A percentile compares a stretch with the other conserved stretches of the same genome.
These are phyloP conservation scores for Nymphalis c-album DNA, from an alignment of 2,888 invertebrate species.

Conservation along the genomic window DNA sequence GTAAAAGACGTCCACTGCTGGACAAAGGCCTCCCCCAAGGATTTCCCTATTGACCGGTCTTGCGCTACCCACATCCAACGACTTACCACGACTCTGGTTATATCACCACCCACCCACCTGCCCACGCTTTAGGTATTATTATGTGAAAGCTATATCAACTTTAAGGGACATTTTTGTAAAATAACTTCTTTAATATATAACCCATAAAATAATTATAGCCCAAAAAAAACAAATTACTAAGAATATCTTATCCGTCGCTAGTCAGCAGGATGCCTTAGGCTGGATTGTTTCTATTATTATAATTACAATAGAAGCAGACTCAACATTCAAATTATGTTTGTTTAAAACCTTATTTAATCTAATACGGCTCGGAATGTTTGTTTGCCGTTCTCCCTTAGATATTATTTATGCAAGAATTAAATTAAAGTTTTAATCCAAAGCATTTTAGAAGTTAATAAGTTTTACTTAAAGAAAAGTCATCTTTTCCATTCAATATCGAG, in stretches of 20 bases:
- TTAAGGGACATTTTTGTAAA: no score
- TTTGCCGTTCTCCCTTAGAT: conserved; percentile 15
- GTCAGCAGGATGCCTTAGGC: conserved; percentile 20
- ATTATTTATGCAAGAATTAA: conserved; percentile 14
- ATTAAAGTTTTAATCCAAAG: conserved; percentile 8
- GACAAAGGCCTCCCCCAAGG: no score
- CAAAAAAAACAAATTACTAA: not conserved
- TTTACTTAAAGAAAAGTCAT: not conserved
- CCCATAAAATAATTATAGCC: no score
- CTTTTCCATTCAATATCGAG: no score
- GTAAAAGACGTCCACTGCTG: no score
- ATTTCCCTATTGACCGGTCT: no score
- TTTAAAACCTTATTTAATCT: conserved; percentile 32
- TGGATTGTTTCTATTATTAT: conserved; percentile 26
- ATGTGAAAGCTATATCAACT: no score
- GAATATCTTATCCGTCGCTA: not conserved
- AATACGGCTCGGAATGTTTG: conserved; percentile 12
- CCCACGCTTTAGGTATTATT: no score
- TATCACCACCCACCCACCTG: no score
- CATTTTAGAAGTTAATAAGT: not conserved
- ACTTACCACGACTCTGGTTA: no score
- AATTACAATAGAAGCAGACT: conserved; percentile 24
- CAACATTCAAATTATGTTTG: conserved; percentile 32
- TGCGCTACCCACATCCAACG: no score
- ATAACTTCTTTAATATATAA: no score